These are phyloP conservation scores for Nephrotoma flavescens DNA, from an alignment of 2,888 invertebrate species.

Conservation along the genomic window DNA sequence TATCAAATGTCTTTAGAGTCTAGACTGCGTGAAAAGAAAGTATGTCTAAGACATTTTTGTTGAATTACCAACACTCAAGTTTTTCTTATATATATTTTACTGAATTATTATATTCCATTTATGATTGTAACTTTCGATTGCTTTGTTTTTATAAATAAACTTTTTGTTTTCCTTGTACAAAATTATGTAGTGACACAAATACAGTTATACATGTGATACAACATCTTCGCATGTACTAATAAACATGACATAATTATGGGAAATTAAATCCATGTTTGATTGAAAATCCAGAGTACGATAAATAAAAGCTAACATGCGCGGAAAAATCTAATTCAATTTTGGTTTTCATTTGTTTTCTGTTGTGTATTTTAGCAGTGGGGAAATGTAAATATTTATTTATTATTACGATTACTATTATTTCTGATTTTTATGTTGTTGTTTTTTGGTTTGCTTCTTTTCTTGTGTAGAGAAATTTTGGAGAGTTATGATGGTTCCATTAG, in stretches of 20 bases:
- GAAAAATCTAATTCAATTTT: neutral
- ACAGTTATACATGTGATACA: neutral
- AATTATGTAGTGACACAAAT: too few species aligned
- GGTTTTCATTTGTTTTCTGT: neutral
- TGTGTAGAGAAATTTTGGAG: neutral
- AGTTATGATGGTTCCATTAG: neutral
- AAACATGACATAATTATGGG: neutral
- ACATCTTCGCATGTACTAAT: neutral
- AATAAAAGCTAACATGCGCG: neutral
- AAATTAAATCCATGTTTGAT: neutral
- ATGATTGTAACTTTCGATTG: neutral
- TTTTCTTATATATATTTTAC: neutral
- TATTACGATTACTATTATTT: neutral
- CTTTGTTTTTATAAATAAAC: neutral
- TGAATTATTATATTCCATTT: neutral
- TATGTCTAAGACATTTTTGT: neutral
- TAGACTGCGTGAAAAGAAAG: neutral
- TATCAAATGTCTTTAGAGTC: neutral
- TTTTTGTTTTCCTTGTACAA: too few species aligned
- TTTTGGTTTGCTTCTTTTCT: neutral
- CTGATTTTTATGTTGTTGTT: neutral
- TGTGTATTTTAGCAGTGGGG: neutral
- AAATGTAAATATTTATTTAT: neutral
- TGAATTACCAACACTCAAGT: neutral
- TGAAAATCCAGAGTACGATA: neutral